phyloP scores from a whole-genome alignment of 2,888 invertebrate genomes.

The Lissocephala sabroskyi region DNA sequence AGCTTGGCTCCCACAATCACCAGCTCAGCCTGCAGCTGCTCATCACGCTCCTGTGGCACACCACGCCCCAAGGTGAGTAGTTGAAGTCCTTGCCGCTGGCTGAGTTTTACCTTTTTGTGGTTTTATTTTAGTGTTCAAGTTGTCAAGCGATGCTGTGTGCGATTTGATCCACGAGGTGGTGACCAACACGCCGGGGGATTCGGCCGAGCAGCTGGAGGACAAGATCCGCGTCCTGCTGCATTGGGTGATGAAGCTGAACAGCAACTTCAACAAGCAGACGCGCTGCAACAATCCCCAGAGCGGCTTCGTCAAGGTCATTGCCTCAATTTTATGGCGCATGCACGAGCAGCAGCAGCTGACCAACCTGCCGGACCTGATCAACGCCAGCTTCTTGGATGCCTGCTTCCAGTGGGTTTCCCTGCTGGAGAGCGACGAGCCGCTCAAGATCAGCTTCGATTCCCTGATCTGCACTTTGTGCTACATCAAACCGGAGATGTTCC shows the following conservation, averaged over 20 bases:
- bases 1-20: slow-evolving; percentile 79
- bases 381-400: slow-evolving; percentile 83
- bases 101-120: too few species aligned
- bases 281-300: slow-evolving; percentile 72
- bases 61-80: slow-evolving; percentile 71
- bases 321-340: slow-evolving; percentile 85
- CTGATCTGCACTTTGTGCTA: slow-evolving; percentile 90
- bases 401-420: slow-evolving; percentile 84
- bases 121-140: slow-evolving; percentile 63
- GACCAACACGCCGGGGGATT: slow-evolving; percentile 70
- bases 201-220: slow-evolving; percentile 74
- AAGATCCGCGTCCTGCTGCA: slow-evolving; percentile 79
- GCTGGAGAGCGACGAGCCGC: slow-evolving; percentile 79
- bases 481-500: slow-evolving; percentile 85
- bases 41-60: slow-evolving; percentile 76
- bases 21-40: slow-evolving; percentile 77
- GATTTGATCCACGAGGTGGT: slow-evolving; percentile 87
- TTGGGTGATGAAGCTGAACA: slow-evolving; percentile 77
- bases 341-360: slow-evolving; percentile 77
- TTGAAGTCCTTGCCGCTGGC: too few species aligned
- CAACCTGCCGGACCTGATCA: slow-evolving; percentile 80
- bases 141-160: slow-evolving; percentile 78
- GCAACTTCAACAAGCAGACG: slow-evolving; percentile 63
- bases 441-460: slow-evolving; percentile 89
- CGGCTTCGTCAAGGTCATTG: slow-evolving; percentile 81